phyloP scores from a whole-genome alignment of 2,797 vertebrate genomes.

The Myotis findleyi region DNA sequence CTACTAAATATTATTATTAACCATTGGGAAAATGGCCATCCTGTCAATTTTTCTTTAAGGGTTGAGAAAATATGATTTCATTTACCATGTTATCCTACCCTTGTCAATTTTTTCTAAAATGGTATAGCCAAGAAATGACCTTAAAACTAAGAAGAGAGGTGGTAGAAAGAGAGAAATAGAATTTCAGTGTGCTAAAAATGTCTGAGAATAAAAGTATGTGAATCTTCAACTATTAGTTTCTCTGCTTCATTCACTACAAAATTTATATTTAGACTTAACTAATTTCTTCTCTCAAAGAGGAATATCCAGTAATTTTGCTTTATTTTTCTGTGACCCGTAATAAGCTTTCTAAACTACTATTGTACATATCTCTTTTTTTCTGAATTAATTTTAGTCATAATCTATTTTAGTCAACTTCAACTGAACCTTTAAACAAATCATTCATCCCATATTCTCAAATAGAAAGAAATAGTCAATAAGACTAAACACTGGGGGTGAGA shows the following conservation, averaged over 20 bases:
- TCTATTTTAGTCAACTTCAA: background rate
- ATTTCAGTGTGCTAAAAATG: background rate
- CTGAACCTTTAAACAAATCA: background rate
- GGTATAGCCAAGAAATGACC: background rate
- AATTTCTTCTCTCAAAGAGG: background rate
- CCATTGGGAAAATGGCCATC: background rate
- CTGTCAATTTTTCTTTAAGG: background rate
- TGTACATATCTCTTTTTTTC: background rate
- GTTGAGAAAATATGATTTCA: conserved; percentile 35
- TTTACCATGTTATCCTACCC: background rate
- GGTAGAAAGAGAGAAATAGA: background rate
- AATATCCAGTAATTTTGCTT: background rate
- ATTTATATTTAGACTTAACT: background rate
- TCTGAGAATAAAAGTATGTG: conserved; percentile 24
- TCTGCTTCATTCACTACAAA: background rate
- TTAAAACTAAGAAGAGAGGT: background rate
- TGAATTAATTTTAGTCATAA: background rate
- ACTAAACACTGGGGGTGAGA: background rate
- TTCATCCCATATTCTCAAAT: background rate
- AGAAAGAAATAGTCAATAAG: background rate
- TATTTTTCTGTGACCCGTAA: background rate
- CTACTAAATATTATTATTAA: background rate
- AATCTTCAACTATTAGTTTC: background rate
- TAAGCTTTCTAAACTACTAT: background rate
- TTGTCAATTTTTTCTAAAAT: conserved; percentile 49